phyloP scores from a whole-genome alignment of 2,797 vertebrate species.

The Lycodopsis pacificus region DNA sequence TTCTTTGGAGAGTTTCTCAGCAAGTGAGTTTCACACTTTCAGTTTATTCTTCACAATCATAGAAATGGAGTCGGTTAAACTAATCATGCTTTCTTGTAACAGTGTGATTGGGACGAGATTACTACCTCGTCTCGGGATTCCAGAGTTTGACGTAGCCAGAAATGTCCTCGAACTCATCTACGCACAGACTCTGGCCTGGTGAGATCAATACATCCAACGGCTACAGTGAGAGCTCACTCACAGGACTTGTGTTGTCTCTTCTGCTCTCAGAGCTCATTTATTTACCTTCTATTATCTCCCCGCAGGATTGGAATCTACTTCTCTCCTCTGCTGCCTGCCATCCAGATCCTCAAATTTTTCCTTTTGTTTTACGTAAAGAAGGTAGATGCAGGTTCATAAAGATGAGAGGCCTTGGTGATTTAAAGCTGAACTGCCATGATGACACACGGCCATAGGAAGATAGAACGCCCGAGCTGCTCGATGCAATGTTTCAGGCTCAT shows the following conservation, averaged over 20 bases:
- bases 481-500: slow-evolving; percentile 32
- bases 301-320: slow-evolving; percentile 96
- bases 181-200: slow-evolving; percentile 95
- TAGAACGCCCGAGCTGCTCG: slow-evolving; percentile 21
- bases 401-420: background rate
- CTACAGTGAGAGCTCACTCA: background rate
- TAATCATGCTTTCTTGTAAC: slow-evolving; percentile 12
- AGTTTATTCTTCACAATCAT: background rate
- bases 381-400: slow-evolving; percentile 80
- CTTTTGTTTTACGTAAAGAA: slow-evolving; percentile 94
- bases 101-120: slow-evolving; percentile 89
- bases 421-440: slow-evolving; percentile 38
- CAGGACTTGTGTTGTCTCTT: background rate
- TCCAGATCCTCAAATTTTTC: slow-evolving; percentile 91
- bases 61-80: background rate
- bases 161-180: slow-evolving; percentile 97
- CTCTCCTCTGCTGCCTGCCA: slow-evolving; percentile 92
- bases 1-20: slow-evolving; percentile 95
- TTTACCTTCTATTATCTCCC: slow-evolving; percentile 24
- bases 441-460: slow-evolving; percentile 2
- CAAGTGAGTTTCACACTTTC: slow-evolving; percentile 82
- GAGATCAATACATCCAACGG: slow-evolving; percentile 27
- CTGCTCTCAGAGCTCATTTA: background rate
- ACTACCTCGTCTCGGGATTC: slow-evolving; percentile 81
- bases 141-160: slow-evolving; percentile 94